phyloP scores from a whole-genome alignment of 2,113 vertebrate species.

The Tyrannus savana region DNA sequence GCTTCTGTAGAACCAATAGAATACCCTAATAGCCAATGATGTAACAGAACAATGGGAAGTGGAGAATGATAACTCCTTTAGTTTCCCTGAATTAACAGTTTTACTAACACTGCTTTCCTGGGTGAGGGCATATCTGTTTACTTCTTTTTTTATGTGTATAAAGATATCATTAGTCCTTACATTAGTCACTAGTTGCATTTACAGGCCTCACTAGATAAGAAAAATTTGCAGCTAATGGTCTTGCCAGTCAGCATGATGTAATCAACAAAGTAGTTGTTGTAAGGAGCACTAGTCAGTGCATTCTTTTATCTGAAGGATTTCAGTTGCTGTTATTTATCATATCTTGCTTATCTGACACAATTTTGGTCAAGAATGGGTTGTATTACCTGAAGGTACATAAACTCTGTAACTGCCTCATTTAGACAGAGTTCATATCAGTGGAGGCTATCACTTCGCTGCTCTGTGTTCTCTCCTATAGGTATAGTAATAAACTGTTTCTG shows the following conservation, averaged over 20 bases:
- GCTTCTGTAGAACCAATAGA: not conserved
- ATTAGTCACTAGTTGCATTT: not conserved
- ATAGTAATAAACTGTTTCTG: too few species aligned
- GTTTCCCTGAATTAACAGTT: not conserved
- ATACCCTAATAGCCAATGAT: not conserved
- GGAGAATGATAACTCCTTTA: not conserved
- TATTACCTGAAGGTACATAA: not conserved
- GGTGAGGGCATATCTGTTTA: not conserved
- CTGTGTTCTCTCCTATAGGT: too few species aligned
- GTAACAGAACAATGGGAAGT: not conserved
- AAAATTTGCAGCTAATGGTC: not conserved
- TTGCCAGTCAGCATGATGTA: not conserved
- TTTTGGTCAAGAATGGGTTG: not conserved
- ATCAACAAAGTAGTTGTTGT: not conserved
- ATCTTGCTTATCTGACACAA: not conserved
- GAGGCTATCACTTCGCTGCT: not conserved
- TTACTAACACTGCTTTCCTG: not conserved
- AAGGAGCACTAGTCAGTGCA: not conserved
- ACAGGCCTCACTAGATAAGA: not conserved
- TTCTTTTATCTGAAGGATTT: not conserved
- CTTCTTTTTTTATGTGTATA: not conserved
- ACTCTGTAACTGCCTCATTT: not conserved
- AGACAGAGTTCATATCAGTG: not conserved
- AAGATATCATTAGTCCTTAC: not conserved
- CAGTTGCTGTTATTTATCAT: not conserved